Evolutionary conservation across 92 coral and sea anemone genomes (phyloP).

Genomic region (Metridium senile): DNA sequence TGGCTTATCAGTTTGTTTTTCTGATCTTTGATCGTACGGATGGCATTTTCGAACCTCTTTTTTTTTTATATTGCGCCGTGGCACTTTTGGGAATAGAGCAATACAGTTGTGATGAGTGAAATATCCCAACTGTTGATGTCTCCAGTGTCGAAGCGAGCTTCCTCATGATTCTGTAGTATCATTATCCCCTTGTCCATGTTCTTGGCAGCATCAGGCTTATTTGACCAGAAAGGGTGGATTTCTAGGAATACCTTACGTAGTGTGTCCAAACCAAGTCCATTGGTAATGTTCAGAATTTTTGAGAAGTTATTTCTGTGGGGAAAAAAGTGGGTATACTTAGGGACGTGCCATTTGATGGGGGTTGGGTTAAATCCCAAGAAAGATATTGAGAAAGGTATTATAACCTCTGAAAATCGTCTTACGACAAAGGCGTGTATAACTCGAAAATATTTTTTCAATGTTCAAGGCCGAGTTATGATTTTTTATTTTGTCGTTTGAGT

Average conservation of each 20-base stretch:
- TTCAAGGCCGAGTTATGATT: too few relatives aligned
- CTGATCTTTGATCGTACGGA: slow-evolving; percentile 48
- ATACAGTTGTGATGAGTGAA: slow-evolving; percentile 74
- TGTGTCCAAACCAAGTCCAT: slow-evolving; percentile 71
- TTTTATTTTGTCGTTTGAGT: too few relatives aligned
- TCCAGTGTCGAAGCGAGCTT: slow-evolving; percentile 53
- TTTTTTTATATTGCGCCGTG: slow-evolving; percentile 38
- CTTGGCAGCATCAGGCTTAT: slow-evolving; percentile 79
- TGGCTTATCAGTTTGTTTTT: slow-evolving; percentile 78
- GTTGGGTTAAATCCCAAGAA: too few relatives aligned
- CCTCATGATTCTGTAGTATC: slow-evolving; percentile 55
- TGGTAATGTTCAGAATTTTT: slow-evolving; percentile 57
- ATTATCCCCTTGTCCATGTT: slow-evolving; percentile 59
- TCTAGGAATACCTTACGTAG: slow-evolving; percentile 67
- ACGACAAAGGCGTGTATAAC: too few relatives aligned
- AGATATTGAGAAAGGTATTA: too few relatives aligned
- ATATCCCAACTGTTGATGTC: slow-evolving; percentile 82
- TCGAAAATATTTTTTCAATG: too few relatives aligned
- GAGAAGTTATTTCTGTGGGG: slow-evolving; percentile 54
- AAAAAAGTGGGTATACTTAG: background rate
- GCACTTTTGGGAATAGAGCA: slow-evolving; percentile 60
- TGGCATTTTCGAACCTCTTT: slow-evolving; percentile 50
- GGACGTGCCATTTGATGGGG: too few relatives aligned
- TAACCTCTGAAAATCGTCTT: too few relatives aligned
- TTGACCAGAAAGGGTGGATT: slow-evolving; percentile 77